phyloP scores from a whole-genome alignment of 2,797 vertebrate species.

The Rhinophrynus dorsalis region DNA sequence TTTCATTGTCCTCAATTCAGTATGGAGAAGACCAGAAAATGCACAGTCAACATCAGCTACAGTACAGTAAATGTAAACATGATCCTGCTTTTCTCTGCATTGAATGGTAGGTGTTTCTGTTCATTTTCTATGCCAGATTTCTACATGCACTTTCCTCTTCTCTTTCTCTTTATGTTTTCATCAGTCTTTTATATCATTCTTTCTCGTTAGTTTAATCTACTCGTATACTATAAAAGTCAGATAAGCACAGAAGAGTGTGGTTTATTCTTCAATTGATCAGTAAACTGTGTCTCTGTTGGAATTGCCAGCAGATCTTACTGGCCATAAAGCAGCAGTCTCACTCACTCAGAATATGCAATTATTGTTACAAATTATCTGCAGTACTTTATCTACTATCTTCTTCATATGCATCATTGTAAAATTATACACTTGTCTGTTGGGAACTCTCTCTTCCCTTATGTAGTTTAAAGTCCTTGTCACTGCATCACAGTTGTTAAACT shows the following conservation, averaged over 20 bases:
- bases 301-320: background rate
- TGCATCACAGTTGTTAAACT: background rate
- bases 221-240: conserved; percentile 36
- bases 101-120: background rate
- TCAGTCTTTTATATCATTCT: conserved; percentile 16
- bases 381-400: background rate
- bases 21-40: too few relatives aligned
- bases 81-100: background rate
- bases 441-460: background rate
- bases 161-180: background rate
- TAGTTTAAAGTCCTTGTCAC: background rate
- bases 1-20: too few relatives aligned
- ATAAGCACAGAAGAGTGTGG: conserved; percentile 20
- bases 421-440: background rate
- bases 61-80: background rate
- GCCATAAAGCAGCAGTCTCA: conserved; percentile 12
- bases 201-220: conserved; percentile 26
- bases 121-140: background rate
- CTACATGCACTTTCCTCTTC: background rate
- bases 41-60: too few relatives aligned
- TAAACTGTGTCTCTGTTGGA: background rate
- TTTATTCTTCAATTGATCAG: conserved; percentile 33
- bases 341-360: conserved; percentile 25
- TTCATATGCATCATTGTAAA: background rate
- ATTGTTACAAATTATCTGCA: conserved; percentile 26